phyloP scores from a whole-genome alignment of 1,140 invertebrate species.

The Camponotus pennsylvanicus region DNA sequence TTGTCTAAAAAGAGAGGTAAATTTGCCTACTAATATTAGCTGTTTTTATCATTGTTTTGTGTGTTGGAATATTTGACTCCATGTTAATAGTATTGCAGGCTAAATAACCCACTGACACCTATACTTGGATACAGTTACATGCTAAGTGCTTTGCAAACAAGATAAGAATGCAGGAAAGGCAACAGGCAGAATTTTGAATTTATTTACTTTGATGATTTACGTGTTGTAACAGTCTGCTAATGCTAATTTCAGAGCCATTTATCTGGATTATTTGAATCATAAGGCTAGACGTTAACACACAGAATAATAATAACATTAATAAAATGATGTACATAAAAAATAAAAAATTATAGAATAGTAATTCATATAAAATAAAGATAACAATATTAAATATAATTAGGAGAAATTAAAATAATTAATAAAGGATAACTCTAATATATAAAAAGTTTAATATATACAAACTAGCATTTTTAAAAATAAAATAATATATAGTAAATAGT shows the following conservation, averaged over 20 bases:
- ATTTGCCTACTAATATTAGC: too few relatives aligned
- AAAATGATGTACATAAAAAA: background rate
- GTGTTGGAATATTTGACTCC: too few relatives aligned
- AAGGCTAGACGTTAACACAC: background rate
- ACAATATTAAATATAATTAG: too few relatives aligned
- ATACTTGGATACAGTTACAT: background rate
- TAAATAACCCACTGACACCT: background rate
- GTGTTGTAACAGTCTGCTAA: constrained; percentile 3
- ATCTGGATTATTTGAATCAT: background rate
- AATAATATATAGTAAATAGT: background rate
- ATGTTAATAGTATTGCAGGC: too few relatives aligned
- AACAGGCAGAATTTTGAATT: background rate
- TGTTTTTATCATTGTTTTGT: too few relatives aligned
- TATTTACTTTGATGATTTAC: constrained; percentile 56
- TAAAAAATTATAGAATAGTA: background rate
- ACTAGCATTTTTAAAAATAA: background rate
- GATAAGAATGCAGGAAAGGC: constrained; percentile 23
- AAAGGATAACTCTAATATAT: background rate
- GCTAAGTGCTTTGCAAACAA: background rate
- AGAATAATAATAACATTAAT: background rate
- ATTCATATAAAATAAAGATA: background rate
- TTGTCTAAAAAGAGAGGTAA: too few relatives aligned
- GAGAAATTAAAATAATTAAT: background rate
- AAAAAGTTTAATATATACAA: background rate
- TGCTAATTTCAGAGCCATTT: constrained; percentile 7